Base-by-base conservation (phyloP, 2,888 invertebrate genomes). In the Piscicola geometra region DNA sequence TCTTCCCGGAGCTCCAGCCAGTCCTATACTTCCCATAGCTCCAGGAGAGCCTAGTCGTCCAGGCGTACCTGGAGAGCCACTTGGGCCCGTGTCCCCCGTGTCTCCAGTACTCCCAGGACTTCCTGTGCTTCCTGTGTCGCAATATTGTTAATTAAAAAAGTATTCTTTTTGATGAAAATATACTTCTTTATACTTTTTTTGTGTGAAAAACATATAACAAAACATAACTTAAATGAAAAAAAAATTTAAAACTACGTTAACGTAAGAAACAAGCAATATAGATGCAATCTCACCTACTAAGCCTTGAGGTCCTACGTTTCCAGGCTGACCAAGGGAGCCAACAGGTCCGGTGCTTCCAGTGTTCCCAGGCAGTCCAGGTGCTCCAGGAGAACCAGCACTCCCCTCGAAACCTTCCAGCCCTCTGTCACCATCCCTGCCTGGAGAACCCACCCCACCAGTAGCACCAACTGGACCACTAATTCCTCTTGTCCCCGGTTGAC, bases 31-130 rank as follows among this genome's bases (percentile, higher is more conserved):
- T 66, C 78, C 78, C 25, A 71, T 35, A 15, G 64, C 47, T 0
- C 77, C 77, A 30, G 25, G 52, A 50, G 18, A 32, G 5, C 76
- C 76, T 41, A 52, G 30, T 73, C 88, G 87, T 69, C 78, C 78
- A 33, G 71, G 41, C n/a, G 70, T 33, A 0, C 77, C 77, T 41
- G 36, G 52, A 33, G 18, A 50, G 21, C 76, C 76, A 79, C 50
- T 64, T 12, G 71, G 71, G 15, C 76, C 76, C 15, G 71, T 2
- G 18, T 25, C 50, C 5, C 76, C 76, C 21, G 36, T 71, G 28
- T 28, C 36, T 41, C 76, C 76, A n/a, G 41, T 56, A 32, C 60
- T 28, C 15, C 76, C 76, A n/a, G 41, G n/a, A 47, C 21, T n/a
- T 33, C 72, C 72, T 30, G 41, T 25, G 30, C 18, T 25, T 60